Base-by-base conservation (phyloP, 2,113 vertebrate genomes). In the Pseudorectes ferrugineus region DNA sequence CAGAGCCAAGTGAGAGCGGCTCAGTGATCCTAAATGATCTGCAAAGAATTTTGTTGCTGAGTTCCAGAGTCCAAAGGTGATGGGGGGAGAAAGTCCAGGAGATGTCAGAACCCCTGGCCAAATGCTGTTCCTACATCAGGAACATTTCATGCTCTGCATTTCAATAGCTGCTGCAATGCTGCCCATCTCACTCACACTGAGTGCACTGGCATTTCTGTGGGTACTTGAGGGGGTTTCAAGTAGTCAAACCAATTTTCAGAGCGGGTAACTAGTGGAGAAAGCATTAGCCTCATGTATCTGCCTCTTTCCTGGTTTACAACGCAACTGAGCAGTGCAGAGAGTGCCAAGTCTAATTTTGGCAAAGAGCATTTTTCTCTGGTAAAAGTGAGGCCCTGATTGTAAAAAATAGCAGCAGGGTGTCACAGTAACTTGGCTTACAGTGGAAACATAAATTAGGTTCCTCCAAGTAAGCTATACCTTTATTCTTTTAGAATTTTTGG, bases 71-170 rank as follows among this genome's bases (percentile, higher is more conserved):
- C 35, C 40, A 23, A 71, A 76, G 11, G 6, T 75, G 54, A 29
- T 23, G 13, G 0, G 3, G 3, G 5, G 4, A 68, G 11, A 1
- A 4, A 67, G 17, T 19, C 17, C n/a, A 81, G 65, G 54, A 88
- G 31, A n/a, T 8, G 9, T 26, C n/a, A 75, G 57, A 22, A 6
- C 26, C 17, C 12, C 14, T 21, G 6, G 14, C 28, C 49, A 25
- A 78, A 74, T 45, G 51, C 14, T 1, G 4, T 19, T 59, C 31
- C 28, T 82, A 7, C 6, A 5, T 57, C 21, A 76, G 20, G 36
- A 88, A 14, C 12, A 58, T 52, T 75, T 57, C n/a, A 65, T 24
- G 18, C 33, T 84, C 45, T 8, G 19, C 26, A 26, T 85, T 94
- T 52, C 35, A 82, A 22, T 19, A 87, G 49, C 11, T 79, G 28